A percentile compares a stretch with the other conserved stretches of the same genome.
Evolutionary conservation across 2,113 vertebrate species (phyloP).

Genomic region (Acanthochromis polyacanthus): DNA sequence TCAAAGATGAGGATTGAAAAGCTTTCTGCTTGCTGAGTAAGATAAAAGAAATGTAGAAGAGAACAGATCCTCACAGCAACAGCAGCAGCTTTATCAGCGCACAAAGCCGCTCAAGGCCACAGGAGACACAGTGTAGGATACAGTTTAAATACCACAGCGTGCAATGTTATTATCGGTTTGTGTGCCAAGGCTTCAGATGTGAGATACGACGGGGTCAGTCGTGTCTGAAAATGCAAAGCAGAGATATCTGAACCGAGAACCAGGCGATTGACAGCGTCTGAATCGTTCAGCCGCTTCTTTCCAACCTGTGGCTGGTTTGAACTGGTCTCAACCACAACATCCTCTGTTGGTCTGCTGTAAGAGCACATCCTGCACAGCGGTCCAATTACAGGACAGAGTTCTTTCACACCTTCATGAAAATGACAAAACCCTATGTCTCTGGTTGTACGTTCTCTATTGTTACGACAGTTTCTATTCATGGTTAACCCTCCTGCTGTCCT

Average conservation of each 20-base stretch:
- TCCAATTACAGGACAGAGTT: neutral
- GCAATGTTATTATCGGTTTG: neutral
- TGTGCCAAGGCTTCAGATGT: slow-evolving; percentile 3
- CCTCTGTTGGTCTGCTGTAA: slow-evolving; percentile 15
- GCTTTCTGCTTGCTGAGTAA: neutral
- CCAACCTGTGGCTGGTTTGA: slow-evolving; percentile 6
- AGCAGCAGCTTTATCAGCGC: slow-evolving; percentile 13
- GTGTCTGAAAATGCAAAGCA: neutral
- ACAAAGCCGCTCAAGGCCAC: slow-evolving; percentile 21
- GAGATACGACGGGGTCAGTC: neutral
- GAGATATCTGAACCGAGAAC: neutral
- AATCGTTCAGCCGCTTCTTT: neutral
- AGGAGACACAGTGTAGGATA: slow-evolving; percentile 18
- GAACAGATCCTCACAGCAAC: neutral
- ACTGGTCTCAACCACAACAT: slow-evolving; percentile 25
- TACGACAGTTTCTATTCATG: too few species aligned
- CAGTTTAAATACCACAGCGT: slow-evolving; percentile 8
- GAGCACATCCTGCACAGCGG: slow-evolving; percentile 27
- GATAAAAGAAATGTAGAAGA: slow-evolving; percentile 6
- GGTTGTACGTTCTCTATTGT: too few species aligned
- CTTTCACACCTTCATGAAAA: neutral
- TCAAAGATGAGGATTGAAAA: slow-evolving; percentile 12
- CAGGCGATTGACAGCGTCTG: neutral
- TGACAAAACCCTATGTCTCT: too few species aligned
- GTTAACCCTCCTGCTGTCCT: too few species aligned